phyloP scores from a whole-genome alignment of 2,888 invertebrate species.

The Cheilosia soror region DNA sequence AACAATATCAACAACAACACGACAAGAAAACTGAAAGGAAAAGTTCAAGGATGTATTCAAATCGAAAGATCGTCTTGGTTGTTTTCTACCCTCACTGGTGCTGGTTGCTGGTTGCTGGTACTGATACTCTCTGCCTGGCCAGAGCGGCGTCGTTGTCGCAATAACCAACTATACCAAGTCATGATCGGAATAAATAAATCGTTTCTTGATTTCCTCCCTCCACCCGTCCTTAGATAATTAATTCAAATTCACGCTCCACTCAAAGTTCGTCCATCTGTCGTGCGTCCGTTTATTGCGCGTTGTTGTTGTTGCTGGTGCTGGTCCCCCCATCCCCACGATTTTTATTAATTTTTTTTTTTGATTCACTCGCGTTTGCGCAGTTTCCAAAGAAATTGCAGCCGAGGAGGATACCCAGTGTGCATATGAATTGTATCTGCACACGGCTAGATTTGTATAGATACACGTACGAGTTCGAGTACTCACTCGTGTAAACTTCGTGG shows the following conservation, averaged over 20 bases:
- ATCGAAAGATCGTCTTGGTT: constrained; percentile 52
- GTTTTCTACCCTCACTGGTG: constrained; percentile 10
- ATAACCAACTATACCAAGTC: constrained; percentile 48
- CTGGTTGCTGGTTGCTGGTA: constrained; percentile 4
- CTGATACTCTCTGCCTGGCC: constrained; percentile 17
- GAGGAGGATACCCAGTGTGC: constrained; percentile 70
- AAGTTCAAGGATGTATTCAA: constrained; percentile 74
- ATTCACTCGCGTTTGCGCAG: constrained; percentile 20
- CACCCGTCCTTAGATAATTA: constrained; percentile 61
- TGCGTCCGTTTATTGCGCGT: constrained; percentile 30
- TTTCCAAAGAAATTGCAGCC: constrained; percentile 69
- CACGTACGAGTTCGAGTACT: constrained; percentile 14
- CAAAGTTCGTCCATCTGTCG: constrained; percentile 63
- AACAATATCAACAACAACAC: constrained; percentile 14
- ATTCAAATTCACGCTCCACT: constrained; percentile 72
- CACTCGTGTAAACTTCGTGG: constrained; percentile 31
- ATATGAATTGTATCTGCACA: constrained; percentile 64
- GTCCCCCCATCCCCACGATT: background rate
- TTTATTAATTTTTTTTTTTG: background rate
- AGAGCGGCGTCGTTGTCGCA: constrained; percentile 7
- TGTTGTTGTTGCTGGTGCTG: background rate
- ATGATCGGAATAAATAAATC: constrained; percentile 71
- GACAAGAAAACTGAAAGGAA: constrained; percentile 59
- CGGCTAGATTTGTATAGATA: constrained; percentile 57
- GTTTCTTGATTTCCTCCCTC: constrained; percentile 21